Evolutionary conservation across 2,113 vertebrate species (phyloP), one percentile per base, ranked within the genome.

Genomic region (Nanger granti): DNA sequence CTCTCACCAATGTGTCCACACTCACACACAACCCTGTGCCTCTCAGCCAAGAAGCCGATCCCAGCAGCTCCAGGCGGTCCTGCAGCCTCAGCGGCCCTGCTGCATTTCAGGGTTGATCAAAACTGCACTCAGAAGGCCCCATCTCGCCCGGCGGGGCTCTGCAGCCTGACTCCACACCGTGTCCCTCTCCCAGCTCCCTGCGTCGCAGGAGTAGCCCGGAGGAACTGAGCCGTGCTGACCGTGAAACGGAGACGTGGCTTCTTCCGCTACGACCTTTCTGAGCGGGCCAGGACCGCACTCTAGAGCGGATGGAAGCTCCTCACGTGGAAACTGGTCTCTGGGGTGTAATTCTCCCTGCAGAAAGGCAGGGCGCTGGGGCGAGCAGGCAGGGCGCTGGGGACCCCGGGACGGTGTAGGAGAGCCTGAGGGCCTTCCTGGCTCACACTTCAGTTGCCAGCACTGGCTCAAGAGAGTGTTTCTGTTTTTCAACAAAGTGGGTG

Each of bases 221-320:
- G 2, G 10, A 9, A 0, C 2, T 0, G 26, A 29, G 92, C 29
- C 3, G 1, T 2, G 1, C 4, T 2, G 2, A 9, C 0, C 10
- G 41, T 8, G 52, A 52, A 12, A 2, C 2, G 7, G 60, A 8
- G 54, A 20, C 7, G 5, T 0, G 8, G 79, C 4, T 22, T 17
- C 7, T 31, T 64, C 89, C 18, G 20, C 28, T 26, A 1, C 0
- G 1, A 2, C 5, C 37, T 62, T 44, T n/a, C 37, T 47, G 6
- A 8, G 57, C 6, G 10, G 29, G 41, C 10, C 3, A 2, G 41
- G 13, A 34, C 24, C 4, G 4, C 5, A 14, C 47, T 8, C 14
- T 9, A 37, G 73, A 73, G 4, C 1, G 5, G 4, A 6, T 1
- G 34, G 49, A 11, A 8, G 14, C 66, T 1, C 8, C 37, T n/a